phyloP scores from a whole-genome alignment of 2,888 invertebrate genomes.

The Cenopis cana region DNA sequence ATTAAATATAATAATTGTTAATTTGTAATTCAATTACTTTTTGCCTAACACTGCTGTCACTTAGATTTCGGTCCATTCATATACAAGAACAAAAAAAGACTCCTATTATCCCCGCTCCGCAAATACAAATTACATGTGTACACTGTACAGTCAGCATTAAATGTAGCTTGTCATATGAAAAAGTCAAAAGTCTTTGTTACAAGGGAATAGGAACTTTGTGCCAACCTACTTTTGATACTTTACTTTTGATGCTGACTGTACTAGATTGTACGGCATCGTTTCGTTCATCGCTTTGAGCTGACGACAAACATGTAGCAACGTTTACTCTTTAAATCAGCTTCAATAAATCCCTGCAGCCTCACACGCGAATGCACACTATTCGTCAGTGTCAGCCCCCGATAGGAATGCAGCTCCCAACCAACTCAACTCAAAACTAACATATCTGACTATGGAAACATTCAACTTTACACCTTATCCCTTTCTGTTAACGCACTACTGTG shows the following conservation, averaged over 20 bases:
- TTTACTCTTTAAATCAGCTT: conserved; percentile 14
- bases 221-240: too few relatives aligned
- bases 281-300: background rate
- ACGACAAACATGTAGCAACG: background rate
- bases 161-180: too few relatives aligned
- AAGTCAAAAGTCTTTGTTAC: too few relatives aligned
- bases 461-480: background rate
- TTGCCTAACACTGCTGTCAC: too few relatives aligned
- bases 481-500: background rate
- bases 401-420: background rate
- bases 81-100: background rate
- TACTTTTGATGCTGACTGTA: too few relatives aligned
- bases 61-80: background rate
- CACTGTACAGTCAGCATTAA: too few relatives aligned
- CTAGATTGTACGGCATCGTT: too few relatives aligned
- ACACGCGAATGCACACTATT: conserved; percentile 17
- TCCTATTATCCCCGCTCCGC: background rate
- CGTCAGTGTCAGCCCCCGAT: conserved; percentile 22
- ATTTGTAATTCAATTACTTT: too few relatives aligned
- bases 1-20: too few relatives aligned
- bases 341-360: conserved; percentile 22
- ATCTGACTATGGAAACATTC: background rate
- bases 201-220: too few relatives aligned
- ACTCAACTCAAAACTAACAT: background rate
- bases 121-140: background rate